Percentiles rank a stretch among this genome's conserved stretches.
Conservation (phyloP, 1,140 invertebrate genomes). For the Lethrus apterus region DNA sequence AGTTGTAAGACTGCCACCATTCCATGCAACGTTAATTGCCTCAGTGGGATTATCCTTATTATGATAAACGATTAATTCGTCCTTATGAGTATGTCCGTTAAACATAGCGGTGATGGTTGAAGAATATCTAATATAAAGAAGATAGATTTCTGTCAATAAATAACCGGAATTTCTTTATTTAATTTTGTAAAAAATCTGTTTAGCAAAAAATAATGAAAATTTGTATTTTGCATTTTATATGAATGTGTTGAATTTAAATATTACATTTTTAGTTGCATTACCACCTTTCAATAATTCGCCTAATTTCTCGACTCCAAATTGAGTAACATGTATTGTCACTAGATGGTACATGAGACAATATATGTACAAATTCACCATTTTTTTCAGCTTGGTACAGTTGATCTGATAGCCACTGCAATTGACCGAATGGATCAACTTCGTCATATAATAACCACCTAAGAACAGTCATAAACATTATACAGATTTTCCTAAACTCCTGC, state of each 20-base stretch:
- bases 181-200: neutral
- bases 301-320: constrained; percentile 59
- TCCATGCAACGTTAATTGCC: constrained; percentile 61
- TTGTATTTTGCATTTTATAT: neutral
- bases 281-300: constrained; percentile 50
- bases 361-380: constrained; percentile 66
- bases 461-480: neutral
- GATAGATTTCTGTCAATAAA: neutral
- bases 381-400: constrained; percentile 62
- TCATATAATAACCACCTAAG: constrained; percentile 53
- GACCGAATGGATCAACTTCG: constrained; percentile 52
- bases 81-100: constrained; percentile 60
- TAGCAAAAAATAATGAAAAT: neutral
- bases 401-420: constrained; percentile 67
- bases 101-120: constrained; percentile 12
- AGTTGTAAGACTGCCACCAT: constrained; percentile 65
- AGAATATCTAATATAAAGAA: neutral
- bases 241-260: neutral
- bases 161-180: neutral
- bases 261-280: neutral
- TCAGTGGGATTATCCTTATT: constrained; percentile 37
- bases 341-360: constrained; percentile 75
- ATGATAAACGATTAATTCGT: constrained; percentile 66
- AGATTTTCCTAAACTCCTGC: no score
- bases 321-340: constrained; percentile 53